phyloP scores from a whole-genome alignment of 2,797 vertebrate species.

The Sarcoramphus papa region DNA sequence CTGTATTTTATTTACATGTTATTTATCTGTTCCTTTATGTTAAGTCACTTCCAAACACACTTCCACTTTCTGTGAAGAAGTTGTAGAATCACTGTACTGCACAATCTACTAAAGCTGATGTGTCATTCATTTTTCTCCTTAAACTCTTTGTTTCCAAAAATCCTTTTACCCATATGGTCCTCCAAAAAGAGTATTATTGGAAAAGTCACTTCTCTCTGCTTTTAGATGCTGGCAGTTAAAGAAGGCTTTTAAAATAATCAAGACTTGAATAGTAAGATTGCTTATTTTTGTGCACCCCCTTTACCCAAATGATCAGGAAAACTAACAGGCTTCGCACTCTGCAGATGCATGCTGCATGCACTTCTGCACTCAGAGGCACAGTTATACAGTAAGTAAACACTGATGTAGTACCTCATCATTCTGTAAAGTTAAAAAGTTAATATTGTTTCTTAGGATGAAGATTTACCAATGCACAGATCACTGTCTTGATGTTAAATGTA shows the following conservation, averaged over 20 bases:
- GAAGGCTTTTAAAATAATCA: neutral
- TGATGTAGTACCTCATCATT: neutral
- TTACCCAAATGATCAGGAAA: neutral
- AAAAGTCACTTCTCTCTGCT: neutral
- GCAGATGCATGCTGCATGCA: neutral
- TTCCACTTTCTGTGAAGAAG: neutral
- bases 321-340: neutral
- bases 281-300: neutral
- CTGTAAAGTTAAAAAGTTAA: neutral
- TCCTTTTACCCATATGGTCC: neutral
- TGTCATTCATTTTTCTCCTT: neutral
- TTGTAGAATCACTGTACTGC: neutral
- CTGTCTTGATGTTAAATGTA: neutral
- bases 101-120: neutral
- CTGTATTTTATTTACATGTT: neutral
- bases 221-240: neutral
- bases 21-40: neutral
- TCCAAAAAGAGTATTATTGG: neutral
- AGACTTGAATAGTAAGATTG: neutral
- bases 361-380: neutral
- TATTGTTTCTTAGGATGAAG: neutral
- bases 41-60: neutral
- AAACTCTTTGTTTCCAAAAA: neutral
- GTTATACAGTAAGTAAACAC: neutral
- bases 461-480: neutral